Conservation (phyloP, 2,888 invertebrate species). For the Spatulosminthurus flaviceps region DNA sequence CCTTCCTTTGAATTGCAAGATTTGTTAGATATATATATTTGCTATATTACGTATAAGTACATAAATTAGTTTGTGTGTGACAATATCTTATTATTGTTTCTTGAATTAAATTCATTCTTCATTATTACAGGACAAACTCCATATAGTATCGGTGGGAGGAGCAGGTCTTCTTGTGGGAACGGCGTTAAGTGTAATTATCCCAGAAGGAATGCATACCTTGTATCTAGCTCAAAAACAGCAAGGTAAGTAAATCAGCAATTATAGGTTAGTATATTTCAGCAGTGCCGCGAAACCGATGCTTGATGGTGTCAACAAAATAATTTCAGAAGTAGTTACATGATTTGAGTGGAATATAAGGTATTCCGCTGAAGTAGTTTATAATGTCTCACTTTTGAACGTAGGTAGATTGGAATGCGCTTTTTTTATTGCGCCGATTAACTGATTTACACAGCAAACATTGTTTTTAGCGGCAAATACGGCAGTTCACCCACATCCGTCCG, state of each 20-base stretch:
- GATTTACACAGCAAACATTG: background rate
- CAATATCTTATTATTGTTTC: no score
- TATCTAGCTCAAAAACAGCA: conserved; percentile 66
- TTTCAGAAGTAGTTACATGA: no score
- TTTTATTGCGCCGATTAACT: background rate
- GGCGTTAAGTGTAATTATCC: conserved; percentile 96
- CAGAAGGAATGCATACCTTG: conserved; percentile 93
- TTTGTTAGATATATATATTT: no score
- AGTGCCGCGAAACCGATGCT: no score
- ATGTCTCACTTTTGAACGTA: no score
- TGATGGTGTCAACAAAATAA: no score
- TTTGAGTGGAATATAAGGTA: no score
- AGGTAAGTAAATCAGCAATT: conserved; percentile 51
- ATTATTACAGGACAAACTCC: conserved; percentile 89
- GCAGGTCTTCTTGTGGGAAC: conserved; percentile 98
- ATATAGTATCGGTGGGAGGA: conserved; percentile 92
- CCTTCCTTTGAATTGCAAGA: no score
- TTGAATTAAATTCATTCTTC: no score
- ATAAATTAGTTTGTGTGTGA: no score
- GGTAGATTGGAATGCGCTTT: background rate
- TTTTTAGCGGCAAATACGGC: background rate
- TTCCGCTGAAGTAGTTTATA: no score
- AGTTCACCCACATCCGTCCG: conserved; percentile 27
- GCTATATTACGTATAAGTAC: no score
- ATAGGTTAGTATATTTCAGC: background rate